These are phyloP conservation scores for Enteromius unitaeniatus DNA, from an alignment of 2,797 vertebrate genomes.

Conservation along the genomic window DNA sequence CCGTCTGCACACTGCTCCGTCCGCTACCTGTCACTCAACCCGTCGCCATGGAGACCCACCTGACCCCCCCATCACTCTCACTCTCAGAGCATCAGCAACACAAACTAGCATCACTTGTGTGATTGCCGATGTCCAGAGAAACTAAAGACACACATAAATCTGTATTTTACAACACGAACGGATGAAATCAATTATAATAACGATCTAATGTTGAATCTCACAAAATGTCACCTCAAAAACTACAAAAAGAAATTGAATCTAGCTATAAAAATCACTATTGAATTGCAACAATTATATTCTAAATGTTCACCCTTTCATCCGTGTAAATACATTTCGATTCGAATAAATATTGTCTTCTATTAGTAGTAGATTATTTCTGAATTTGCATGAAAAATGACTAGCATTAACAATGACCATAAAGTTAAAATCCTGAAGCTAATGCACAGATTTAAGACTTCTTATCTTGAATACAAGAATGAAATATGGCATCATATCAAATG, in stretches of 20 bases:
- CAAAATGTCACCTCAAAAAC: background rate
- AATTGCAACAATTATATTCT: too few species aligned
- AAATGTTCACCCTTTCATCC: background rate
- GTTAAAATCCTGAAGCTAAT: background rate
- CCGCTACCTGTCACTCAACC: conserved; percentile 59
- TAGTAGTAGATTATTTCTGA: background rate
- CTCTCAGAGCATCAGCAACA: conserved; percentile 53
- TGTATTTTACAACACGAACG: background rate
- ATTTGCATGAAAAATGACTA: background rate
- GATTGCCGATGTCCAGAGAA: background rate
- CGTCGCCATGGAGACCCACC: conserved; percentile 59
- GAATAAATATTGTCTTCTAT: background rate
- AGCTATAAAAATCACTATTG: background rate
- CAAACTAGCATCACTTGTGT: background rate
- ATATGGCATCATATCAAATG: background rate
- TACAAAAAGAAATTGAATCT: background rate
- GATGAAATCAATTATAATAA: background rate
- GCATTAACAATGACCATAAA: background rate
- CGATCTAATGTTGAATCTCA: background rate
- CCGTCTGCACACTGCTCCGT: conserved; percentile 51
- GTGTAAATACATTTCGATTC: background rate
- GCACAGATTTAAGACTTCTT: background rate
- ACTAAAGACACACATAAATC: background rate
- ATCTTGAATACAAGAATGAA: background rate
- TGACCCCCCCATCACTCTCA: conserved; percentile 34